These are phyloP conservation scores for Amphipoea oculea DNA, from an alignment of 2,888 invertebrate genomes.

Conservation along the genomic window DNA sequence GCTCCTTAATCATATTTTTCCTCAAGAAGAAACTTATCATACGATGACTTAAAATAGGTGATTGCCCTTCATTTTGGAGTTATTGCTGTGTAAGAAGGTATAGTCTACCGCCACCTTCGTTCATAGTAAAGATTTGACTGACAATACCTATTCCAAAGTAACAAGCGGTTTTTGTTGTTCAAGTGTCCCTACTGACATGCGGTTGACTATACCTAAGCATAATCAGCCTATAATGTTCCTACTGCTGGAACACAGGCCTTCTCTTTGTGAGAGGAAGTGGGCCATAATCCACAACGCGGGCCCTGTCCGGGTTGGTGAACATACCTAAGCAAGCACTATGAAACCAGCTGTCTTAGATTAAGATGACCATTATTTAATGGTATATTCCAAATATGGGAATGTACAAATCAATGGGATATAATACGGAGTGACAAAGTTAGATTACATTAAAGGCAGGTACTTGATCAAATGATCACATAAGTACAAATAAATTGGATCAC, in stretches of 20 bases:
- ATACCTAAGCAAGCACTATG: neutral
- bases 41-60: constrained; percentile 10
- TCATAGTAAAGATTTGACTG: neutral
- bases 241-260: neutral
- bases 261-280: neutral
- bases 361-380: no score
- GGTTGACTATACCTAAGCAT: neutral
- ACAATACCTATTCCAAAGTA: neutral
- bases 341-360: neutral
- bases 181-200: neutral
- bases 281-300: no score
- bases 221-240: neutral
- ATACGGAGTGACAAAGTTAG: neutral
- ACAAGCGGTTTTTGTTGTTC: neutral
- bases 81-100: neutral
- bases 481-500: no score
- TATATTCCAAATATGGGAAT: neutral
- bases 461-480: neutral
- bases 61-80: constrained; percentile 14
- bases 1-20: constrained; percentile 38
- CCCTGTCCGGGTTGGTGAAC: neutral
- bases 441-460: neutral
- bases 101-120: neutral
- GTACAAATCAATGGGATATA: neutral
- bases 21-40: constrained; percentile 27